Conservation (phyloP, 2,797 vertebrate species). For the Remorina albescens region DNA sequence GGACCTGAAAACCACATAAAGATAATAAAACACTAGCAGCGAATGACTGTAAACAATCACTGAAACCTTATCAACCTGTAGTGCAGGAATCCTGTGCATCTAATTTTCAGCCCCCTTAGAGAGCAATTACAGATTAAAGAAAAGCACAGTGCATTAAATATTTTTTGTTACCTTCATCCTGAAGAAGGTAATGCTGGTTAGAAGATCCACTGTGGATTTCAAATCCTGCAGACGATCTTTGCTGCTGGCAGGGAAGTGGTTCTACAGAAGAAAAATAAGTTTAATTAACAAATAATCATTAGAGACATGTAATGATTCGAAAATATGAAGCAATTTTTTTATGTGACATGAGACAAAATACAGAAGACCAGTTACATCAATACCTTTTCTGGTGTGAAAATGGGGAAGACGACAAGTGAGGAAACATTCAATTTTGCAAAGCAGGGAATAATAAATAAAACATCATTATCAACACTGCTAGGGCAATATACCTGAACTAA, state of each 20-base stretch:
- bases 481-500: not conserved
- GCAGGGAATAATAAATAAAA: not conserved
- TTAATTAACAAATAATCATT: not conserved
- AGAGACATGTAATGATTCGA: not conserved
- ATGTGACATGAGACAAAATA: not conserved
- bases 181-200: slow-evolving; percentile 99
- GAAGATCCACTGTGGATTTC: slow-evolving; percentile 97
- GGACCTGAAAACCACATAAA: slow-evolving; percentile 86
- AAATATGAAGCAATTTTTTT: too few relatives aligned
- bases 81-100: not conserved
- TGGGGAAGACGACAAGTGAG: not conserved
- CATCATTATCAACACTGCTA: not conserved
- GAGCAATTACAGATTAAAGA: not conserved
- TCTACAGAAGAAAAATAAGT: slow-evolving; percentile 78
- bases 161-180: slow-evolving; percentile 94
- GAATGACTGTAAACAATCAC: not conserved
- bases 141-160: accelerated
- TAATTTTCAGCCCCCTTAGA: not conserved
- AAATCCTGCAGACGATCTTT: slow-evolving; percentile 96
- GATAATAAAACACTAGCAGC: slow-evolving; percentile 1
- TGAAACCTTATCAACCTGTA: not conserved
- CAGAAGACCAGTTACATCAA: not conserved
- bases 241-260: slow-evolving; percentile 97
- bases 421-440: not conserved
- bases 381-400: not conserved